Evolutionary conservation across 2,888 invertebrate genomes (phyloP).

Genomic region (Pyrochroa serraticornis): DNA sequence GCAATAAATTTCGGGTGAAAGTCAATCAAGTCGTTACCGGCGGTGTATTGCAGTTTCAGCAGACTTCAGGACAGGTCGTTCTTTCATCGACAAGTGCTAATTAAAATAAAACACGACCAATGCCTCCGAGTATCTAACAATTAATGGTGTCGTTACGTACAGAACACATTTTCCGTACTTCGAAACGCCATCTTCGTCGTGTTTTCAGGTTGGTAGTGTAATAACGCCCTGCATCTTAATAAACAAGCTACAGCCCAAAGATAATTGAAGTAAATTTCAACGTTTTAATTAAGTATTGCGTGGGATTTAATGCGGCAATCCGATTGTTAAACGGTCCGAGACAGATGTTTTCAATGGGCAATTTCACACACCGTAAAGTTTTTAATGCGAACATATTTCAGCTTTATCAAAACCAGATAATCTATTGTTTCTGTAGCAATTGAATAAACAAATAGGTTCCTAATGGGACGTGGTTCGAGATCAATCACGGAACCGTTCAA

Average conservation of each 20-base stretch:
- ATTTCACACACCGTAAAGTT: slow-evolving; percentile 27
- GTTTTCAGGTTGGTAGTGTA: too few species aligned
- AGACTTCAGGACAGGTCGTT: not conserved
- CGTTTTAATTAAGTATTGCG: slow-evolving; percentile 35
- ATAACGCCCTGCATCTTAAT: not conserved
- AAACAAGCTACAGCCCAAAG: not conserved
- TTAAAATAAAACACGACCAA: not conserved
- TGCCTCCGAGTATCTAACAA: slow-evolving; percentile 2
- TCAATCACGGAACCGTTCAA: too few species aligned
- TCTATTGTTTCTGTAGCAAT: not conserved
- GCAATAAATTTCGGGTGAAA: slow-evolving; percentile 1
- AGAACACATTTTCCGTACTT: too few species aligned
- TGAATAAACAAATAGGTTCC: not conserved
- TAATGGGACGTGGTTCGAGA: not conserved
- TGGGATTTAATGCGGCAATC: slow-evolving; percentile 29
- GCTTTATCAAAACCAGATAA: not conserved
- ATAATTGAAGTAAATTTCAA: slow-evolving; percentile 21
- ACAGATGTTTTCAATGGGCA: slow-evolving; percentile 32
- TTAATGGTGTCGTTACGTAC: not conserved
- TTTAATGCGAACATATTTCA: slow-evolving; percentile 3
- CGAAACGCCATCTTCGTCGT: too few species aligned
- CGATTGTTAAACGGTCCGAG: slow-evolving; percentile 33
- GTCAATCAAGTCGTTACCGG: not conserved
- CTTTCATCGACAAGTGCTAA: slow-evolving; percentile 3
- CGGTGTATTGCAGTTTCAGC: not conserved